Evolutionary conservation across 2,113 vertebrate species (phyloP), one percentile per base, ranked within the genome.

Genomic region (Ceyx cyanopectus): DNA sequence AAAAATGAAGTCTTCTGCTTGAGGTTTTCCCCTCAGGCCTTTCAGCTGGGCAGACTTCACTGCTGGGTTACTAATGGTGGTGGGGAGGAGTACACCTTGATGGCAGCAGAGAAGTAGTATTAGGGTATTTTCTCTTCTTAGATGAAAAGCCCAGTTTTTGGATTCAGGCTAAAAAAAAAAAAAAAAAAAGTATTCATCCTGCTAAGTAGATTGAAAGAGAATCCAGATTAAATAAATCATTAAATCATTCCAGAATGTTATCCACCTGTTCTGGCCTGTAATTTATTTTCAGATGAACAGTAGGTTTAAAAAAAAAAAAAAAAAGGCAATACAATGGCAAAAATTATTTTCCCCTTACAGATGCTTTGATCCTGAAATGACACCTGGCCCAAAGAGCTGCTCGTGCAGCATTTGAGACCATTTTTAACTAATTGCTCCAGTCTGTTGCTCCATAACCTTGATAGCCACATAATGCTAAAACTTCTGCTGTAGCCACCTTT

Each of bases 141-240:
- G 63, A 78, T 94, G 87, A 86, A 90, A 96, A 90, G 50, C 34
- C 17, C 40, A 50, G 86, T 70, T 94, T 96, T 93, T 95, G 87
- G 67, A 94, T 96, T 92, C 77, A 54, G 62, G 68, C 30, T 81
- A 45, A 76, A 80, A 69, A 74, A 54, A 40, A 60, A n/a, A 61
- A 61, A 78, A 40, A 85, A 60, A 61, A 45, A 46, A 50, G 16
- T 54, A 70, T 77, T 91, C 90, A 94, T 81, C 48, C 50, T 89
- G 81, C 89, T 90, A 93, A 97, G 76, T 92, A 96, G 93, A 97
- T 91, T 97, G 93, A 89, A 90, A 83, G 58, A 79, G 94, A 97
- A 97, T 96, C 94, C 95, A 96, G 96, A 96, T 96, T 93, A 97
- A 97, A 91, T 79, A 94, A 92, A 82, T 87, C 90, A 95, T 95